Percentiles rank a stretch among this genome's conserved stretches.
Evolutionary conservation across 2,113 vertebrate genomes (phyloP).

Genomic region (Chionis minor): DNA sequence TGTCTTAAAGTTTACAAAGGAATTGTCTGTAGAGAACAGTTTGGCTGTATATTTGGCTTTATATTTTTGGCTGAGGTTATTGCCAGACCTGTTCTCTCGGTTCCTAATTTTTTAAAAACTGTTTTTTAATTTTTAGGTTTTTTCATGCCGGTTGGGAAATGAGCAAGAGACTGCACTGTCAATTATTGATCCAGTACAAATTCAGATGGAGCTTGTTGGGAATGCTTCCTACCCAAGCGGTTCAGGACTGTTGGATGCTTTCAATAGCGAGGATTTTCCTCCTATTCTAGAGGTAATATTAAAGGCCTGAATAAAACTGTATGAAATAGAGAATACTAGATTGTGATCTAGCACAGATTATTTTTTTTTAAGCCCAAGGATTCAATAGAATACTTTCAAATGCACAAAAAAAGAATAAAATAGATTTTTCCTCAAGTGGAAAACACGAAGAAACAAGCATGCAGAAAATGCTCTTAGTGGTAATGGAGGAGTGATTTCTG

Average conservation of each 20-base stretch:
- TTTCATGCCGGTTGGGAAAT: conserved; percentile 92
- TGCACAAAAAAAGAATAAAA: not conserved
- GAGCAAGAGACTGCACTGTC: conserved; percentile 95
- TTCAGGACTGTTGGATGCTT: conserved; percentile 93
- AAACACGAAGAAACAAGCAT: not conserved
- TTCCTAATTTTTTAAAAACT: not conserved
- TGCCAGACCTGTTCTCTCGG: not conserved
- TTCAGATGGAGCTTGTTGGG: conserved; percentile 92
- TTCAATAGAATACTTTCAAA: not conserved
- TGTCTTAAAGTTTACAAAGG: not conserved
- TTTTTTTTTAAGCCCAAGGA: not conserved
- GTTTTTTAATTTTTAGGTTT: conserved; percentile 79
- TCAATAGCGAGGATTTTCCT: conserved; percentile 94
- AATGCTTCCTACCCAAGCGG: conserved; percentile 92
- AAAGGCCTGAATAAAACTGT: not conserved
- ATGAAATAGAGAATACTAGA: not conserved
- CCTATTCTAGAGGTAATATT: conserved; percentile 89
- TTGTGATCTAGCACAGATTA: not conserved
- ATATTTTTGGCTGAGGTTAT: too few relatives aligned
- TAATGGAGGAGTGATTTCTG: not conserved
- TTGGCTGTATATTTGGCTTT: too few relatives aligned
- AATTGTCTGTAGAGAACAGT: not conserved
- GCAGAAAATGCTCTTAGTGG: not conserved
- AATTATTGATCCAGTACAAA: conserved; percentile 93
- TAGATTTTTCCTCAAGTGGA: not conserved